Conservation (phyloP, 2,888 invertebrate species). For the Melipona beecheii region DNA sequence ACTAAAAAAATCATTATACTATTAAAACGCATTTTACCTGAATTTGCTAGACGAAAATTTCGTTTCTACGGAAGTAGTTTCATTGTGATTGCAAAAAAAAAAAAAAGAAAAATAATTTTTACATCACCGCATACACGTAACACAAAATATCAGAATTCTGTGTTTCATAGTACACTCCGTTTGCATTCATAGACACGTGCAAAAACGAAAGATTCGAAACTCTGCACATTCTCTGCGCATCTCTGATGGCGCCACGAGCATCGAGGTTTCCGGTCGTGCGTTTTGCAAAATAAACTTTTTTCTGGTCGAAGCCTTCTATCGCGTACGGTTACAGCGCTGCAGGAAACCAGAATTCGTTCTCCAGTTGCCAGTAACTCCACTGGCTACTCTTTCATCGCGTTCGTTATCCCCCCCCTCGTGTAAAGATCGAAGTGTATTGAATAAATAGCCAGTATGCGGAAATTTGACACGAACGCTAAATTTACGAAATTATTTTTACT, state of each 20-base stretch:
- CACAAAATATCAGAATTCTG: neutral
- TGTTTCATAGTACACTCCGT: neutral
- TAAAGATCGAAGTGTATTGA: neutral
- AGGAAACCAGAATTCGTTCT: constrained; percentile 28
- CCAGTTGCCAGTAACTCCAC: constrained; percentile 1
- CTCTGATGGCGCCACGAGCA: neutral
- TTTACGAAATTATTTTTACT: no score
- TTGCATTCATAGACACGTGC: neutral
- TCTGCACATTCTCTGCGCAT: neutral
- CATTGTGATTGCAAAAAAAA: no score
- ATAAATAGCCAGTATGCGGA: neutral
- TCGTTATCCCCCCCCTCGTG: neutral
- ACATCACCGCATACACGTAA: neutral
- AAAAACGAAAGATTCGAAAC: constrained; percentile 5
- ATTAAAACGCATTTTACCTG: no score
- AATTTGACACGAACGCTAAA: neutral
- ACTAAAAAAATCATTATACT: no score
- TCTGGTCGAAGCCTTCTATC: neutral
- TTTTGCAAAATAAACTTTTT: constrained; percentile 35
- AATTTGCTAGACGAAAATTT: no score
- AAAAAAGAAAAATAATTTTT: neutral
- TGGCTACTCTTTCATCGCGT: neutral
- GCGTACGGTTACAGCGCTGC: neutral
- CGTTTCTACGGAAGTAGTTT: no score
- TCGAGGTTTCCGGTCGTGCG: neutral